These are phyloP conservation scores for Grallaria varia DNA, from an alignment of 2,113 vertebrate species.

Conservation along the genomic window DNA sequence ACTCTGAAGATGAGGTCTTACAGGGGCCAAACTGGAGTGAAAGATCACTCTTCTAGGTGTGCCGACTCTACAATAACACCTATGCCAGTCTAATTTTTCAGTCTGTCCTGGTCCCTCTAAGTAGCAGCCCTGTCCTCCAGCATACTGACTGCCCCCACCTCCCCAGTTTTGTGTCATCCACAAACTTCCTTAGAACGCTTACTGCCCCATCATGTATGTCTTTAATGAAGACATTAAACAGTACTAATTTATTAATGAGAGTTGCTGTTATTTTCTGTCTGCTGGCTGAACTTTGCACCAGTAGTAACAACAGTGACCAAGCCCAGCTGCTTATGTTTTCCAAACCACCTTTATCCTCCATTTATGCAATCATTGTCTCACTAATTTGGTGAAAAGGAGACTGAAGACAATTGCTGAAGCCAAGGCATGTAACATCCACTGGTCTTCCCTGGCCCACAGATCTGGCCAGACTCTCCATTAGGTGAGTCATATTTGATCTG, in stretches of 20 bases:
- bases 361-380: not conserved
- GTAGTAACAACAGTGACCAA: not conserved
- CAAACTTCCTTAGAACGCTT: not conserved
- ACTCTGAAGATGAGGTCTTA: not conserved
- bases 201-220: not conserved
- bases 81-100: not conserved
- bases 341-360: not conserved
- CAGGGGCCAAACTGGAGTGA: not conserved
- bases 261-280: not conserved
- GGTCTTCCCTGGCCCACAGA: not conserved
- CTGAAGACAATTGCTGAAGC: not conserved
- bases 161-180: not conserved
- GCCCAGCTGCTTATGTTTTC: not conserved
- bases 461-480: not conserved
- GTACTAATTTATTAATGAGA: not conserved
- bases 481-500: not conserved
- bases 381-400: not conserved
- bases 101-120: not conserved
- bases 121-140: not conserved
- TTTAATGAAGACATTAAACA: not conserved
- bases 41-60: not conserved
- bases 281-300: not conserved
- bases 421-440: not conserved
- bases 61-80: not conserved
- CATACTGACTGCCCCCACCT: not conserved